Evolutionary conservation across 2,797 vertebrate genomes (phyloP).

Genomic region (Prionace glauca): DNA sequence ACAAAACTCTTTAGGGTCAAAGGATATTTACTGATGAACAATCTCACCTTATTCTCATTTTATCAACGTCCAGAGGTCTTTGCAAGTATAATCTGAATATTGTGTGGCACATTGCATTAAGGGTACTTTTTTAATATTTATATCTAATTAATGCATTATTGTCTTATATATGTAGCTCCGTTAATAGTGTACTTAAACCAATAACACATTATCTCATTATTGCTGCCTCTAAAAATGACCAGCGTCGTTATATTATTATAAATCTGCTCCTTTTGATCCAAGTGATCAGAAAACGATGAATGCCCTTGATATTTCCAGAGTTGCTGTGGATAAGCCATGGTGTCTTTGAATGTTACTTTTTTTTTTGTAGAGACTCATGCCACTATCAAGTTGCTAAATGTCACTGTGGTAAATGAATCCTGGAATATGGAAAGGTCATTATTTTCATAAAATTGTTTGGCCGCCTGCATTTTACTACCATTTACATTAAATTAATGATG

Average conservation of each 20-base stretch:
- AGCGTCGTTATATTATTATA: background rate
- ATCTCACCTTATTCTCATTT: background rate
- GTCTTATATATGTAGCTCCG: background rate
- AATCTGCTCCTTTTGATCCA: background rate
- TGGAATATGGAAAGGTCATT: slow-evolving; percentile 16
- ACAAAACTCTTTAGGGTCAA: background rate
- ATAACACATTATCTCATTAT: background rate
- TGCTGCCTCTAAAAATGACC: background rate
- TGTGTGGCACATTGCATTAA: background rate
- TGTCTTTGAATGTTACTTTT: slow-evolving; percentile 27
- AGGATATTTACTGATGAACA: background rate
- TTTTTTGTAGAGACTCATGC: background rate
- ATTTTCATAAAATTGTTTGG: slow-evolving; percentile 27
- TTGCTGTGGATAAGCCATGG: background rate
- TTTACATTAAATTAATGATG: slow-evolving; percentile 11
- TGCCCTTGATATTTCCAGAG: background rate
- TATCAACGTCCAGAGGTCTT: background rate
- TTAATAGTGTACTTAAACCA: background rate
- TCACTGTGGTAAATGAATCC: slow-evolving; percentile 8
- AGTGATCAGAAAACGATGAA: background rate
- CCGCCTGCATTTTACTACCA: background rate
- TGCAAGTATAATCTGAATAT: background rate
- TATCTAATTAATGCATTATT: background rate
- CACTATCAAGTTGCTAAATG: slow-evolving; percentile 24
- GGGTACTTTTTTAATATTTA: background rate